Percentiles rank a stretch among this genome's conserved stretches.
These are phyloP conservation scores for Eidolon helvum DNA, from an alignment of 2,113 vertebrate species.

Conservation along the genomic window DNA sequence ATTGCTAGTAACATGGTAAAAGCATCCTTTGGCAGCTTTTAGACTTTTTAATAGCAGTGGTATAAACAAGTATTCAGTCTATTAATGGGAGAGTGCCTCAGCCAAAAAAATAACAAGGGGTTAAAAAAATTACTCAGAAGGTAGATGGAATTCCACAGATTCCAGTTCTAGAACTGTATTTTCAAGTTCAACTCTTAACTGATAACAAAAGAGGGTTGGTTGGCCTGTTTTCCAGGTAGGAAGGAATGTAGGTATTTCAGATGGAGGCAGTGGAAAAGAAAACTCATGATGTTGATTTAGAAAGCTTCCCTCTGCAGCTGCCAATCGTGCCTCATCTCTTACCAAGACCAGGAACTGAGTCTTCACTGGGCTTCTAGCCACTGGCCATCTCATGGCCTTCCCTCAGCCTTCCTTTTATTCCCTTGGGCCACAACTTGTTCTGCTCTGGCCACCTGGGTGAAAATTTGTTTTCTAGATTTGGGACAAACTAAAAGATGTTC, in stretches of 20 bases:
- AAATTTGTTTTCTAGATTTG: neutral
- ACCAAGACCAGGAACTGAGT: neutral
- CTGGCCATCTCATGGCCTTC: neutral
- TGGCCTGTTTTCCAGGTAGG: neutral
- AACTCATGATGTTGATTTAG: neutral
- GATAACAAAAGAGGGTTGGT: neutral
- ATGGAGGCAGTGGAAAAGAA: neutral
- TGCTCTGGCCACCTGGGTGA: neutral
- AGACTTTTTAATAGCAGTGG: slow-evolving; percentile 36
- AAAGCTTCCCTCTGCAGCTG: neutral
- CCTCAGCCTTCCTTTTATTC: neutral
- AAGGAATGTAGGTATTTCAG: neutral
- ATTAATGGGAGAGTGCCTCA: slow-evolving; percentile 7
- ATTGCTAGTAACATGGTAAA: slow-evolving; percentile 50
- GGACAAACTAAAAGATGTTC: neutral
- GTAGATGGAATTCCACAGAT: neutral
- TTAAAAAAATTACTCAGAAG: slow-evolving; percentile 20
- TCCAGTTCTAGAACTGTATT: neutral
- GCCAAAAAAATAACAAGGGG: slow-evolving; percentile 11
- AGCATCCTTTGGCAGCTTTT: slow-evolving; percentile 62
- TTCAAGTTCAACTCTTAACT: neutral
- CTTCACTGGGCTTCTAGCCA: neutral
- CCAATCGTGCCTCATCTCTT: neutral
- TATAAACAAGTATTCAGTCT: slow-evolving; percentile 66
- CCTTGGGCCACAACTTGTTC: neutral